phyloP scores from a whole-genome alignment of 2,888 invertebrate species.

The Branchipolynoe longqiensis region DNA sequence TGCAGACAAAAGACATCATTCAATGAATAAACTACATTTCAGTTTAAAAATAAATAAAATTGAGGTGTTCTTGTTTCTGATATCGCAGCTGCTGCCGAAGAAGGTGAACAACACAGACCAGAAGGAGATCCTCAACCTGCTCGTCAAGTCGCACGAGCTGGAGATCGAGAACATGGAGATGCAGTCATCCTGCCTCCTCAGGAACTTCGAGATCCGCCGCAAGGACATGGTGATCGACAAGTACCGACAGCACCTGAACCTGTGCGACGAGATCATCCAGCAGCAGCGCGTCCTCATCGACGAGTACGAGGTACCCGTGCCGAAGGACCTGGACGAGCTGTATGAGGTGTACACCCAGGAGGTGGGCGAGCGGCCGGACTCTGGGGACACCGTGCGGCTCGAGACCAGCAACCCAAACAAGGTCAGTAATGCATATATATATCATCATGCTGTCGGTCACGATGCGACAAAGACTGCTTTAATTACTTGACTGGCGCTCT shows the following conservation, averaged over 20 bases:
- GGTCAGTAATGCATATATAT: background rate
- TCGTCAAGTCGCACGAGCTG: conserved; percentile 95
- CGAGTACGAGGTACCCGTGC: conserved; percentile 75
- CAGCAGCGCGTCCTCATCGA: conserved; percentile 92
- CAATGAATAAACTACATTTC: no score
- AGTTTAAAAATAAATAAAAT: background rate
- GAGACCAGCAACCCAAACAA: conserved; percentile 29
- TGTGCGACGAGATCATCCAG: conserved; percentile 95
- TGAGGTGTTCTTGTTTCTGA: background rate
- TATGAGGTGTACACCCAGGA: conserved; percentile 78
- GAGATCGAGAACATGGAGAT: conserved; percentile 93
- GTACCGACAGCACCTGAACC: conserved; percentile 91
- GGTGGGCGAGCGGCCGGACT: conserved; percentile 70
- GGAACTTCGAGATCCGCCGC: conserved; percentile 89
- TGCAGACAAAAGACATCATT: no score
- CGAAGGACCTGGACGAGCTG: conserved; percentile 78
- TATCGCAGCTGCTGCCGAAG: conserved; percentile 89
- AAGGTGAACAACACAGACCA: conserved; percentile 93
- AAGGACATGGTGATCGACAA: conserved; percentile 87
- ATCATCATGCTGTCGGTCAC: no score
- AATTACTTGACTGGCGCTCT: no score
- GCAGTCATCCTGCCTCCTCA: conserved; percentile 91
- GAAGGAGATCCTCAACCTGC: conserved; percentile 91
- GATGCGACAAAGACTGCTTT: no score
- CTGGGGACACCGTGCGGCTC: conserved; percentile 65